Conservation (phyloP, 1,140 invertebrate genomes). For the Diprion similis region DNA sequence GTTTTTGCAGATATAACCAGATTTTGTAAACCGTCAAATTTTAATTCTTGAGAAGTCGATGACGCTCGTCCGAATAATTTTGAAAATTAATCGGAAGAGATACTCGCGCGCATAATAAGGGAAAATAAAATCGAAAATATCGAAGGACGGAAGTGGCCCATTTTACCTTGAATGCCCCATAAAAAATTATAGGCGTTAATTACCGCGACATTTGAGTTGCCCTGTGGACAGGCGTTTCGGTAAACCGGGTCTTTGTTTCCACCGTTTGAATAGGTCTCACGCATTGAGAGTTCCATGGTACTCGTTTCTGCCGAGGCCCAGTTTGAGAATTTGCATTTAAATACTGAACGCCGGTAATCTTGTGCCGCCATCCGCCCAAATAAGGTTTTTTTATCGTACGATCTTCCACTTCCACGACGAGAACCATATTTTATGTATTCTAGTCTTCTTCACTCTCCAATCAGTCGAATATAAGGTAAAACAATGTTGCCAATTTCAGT, state of each 20-base stretch:
- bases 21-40: too few relatives aligned
- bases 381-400: slow-evolving; percentile 66
- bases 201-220: slow-evolving; percentile 56
- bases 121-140: too few relatives aligned
- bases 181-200: slow-evolving; percentile 28
- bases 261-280: slow-evolving; percentile 68
- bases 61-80: too few relatives aligned
- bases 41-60: too few relatives aligned
- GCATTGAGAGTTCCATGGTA: slow-evolving; percentile 59
- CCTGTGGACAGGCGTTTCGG: slow-evolving; percentile 41
- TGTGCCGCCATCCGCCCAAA: slow-evolving; percentile 69
- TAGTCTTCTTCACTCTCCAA: not conserved
- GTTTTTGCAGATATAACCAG: too few relatives aligned
- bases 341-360: slow-evolving; percentile 64
- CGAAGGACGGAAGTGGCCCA: too few relatives aligned
- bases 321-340: slow-evolving; percentile 72
- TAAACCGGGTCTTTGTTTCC: slow-evolving; percentile 54
- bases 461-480: too few relatives aligned
- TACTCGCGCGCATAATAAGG: too few relatives aligned
- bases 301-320: slow-evolving; percentile 61
- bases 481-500: too few relatives aligned
- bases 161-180: too few relatives aligned
- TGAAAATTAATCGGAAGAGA: too few relatives aligned
- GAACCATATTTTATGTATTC: slow-evolving; percentile 23
- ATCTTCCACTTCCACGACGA: slow-evolving; percentile 66